A percentile compares a stretch with the other conserved stretches of the same genome.
These are phyloP conservation scores for Emberiza fucata DNA, from an alignment of 2,113 vertebrate species.

Conservation along the genomic window DNA sequence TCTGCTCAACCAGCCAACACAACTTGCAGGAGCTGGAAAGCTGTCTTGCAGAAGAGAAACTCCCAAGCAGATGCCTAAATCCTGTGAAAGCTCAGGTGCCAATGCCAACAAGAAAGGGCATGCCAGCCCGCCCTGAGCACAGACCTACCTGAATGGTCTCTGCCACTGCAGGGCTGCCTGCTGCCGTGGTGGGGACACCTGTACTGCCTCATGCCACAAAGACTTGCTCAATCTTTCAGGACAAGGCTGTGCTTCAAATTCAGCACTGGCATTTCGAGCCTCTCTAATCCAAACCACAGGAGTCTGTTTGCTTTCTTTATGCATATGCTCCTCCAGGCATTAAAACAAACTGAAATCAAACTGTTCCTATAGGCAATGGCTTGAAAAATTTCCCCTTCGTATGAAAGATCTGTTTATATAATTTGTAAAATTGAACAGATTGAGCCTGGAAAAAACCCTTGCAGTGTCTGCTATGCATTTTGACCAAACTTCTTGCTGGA, in stretches of 20 bases:
- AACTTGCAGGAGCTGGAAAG: constrained; percentile 3
- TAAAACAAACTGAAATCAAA: constrained; percentile 50
- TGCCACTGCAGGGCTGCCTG: not conserved
- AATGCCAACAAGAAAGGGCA: constrained; percentile 44
- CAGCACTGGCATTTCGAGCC: not conserved
- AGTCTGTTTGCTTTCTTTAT: constrained; percentile 45
- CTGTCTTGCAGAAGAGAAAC: not conserved
- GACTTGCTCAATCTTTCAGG: not conserved
- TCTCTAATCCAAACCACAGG: constrained; percentile 48
- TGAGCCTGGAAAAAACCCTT: not conserved
- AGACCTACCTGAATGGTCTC: constrained; percentile 16
- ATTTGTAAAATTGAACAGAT: constrained; percentile 18
- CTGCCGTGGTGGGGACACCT: not conserved
- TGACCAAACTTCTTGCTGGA: not conserved
- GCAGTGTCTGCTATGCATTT: not conserved
- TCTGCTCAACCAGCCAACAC: not conserved
- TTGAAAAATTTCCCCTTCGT: constrained; percentile 7
- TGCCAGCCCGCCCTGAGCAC: not conserved
- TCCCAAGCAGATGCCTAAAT: not conserved
- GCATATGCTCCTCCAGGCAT: constrained; percentile 17
- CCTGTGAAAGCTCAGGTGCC: not conserved
- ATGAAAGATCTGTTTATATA: constrained; percentile 35
- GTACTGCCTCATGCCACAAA: not conserved
- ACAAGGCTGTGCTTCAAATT: constrained; percentile 16
- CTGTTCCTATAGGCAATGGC: constrained; percentile 36